phyloP scores from a whole-genome alignment of 2,113 vertebrate species.

The Solea senegalensis region DNA sequence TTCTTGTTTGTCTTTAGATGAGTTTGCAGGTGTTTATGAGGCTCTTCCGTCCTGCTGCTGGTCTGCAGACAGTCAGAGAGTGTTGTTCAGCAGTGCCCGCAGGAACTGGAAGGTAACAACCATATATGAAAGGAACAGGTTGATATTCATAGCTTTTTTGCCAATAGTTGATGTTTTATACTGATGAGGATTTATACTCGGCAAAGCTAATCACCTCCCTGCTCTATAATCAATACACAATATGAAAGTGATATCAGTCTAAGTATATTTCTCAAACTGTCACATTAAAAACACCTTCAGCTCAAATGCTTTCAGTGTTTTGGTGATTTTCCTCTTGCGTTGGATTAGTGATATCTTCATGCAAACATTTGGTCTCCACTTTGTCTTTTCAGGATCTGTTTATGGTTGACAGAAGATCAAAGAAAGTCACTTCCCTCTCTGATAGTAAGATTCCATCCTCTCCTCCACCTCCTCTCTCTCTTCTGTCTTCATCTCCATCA shows the following conservation, averaged over 20 bases:
- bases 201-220: too few relatives aligned
- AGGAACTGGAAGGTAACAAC: slow-evolving; percentile 81
- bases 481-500: slow-evolving; percentile 19
- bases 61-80: slow-evolving; percentile 81
- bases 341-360: neutral
- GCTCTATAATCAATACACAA: too few relatives aligned
- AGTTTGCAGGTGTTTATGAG: slow-evolving; percentile 82
- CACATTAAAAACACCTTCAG: too few relatives aligned
- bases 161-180: too few relatives aligned
- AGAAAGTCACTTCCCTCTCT: slow-evolving; percentile 72
- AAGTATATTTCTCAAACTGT: too few relatives aligned
- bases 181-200: too few relatives aligned
- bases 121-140: too few relatives aligned
- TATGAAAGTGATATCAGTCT: too few relatives aligned
- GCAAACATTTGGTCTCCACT: neutral
- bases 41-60: slow-evolving; percentile 78
- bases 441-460: slow-evolving; percentile 68
- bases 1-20: slow-evolving; percentile 48
- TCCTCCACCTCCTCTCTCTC: slow-evolving; percentile 32
- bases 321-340: neutral
- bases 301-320: too few relatives aligned
- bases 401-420: slow-evolving; percentile 72
- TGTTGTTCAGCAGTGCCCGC: slow-evolving; percentile 81
- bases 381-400: slow-evolving; percentile 67
- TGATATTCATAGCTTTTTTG: too few relatives aligned